phyloP scores from a whole-genome alignment of 2,113 vertebrate genomes.

The Cyphomyrus plagiostoma region DNA sequence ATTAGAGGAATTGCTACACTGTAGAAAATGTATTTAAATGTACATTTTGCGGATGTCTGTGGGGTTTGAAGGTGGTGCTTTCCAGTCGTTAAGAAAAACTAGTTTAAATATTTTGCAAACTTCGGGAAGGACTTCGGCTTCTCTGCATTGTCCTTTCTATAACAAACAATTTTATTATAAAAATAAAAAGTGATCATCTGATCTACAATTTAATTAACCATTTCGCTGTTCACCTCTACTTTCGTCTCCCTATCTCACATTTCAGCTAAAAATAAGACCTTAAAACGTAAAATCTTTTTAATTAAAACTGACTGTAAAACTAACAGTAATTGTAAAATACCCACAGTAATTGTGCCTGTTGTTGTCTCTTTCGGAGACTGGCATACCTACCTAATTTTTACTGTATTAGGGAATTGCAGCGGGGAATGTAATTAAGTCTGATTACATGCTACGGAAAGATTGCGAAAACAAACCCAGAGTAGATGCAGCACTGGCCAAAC shows the following conservation, averaged over 20 bases:
- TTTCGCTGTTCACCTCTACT: background rate
- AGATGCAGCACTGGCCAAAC: background rate
- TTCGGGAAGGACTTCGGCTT: slow-evolving; percentile 28
- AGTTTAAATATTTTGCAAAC: slow-evolving; percentile 39
- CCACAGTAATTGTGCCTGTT: background rate
- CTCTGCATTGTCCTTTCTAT: background rate
- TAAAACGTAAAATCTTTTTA: background rate
- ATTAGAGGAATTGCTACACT: slow-evolving; percentile 33
- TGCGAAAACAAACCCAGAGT: slow-evolving; percentile 70
- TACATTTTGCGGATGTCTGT: slow-evolving; percentile 41
- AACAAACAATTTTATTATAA: slow-evolving; percentile 11
- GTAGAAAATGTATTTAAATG: slow-evolving; percentile 36
- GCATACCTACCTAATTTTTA: slow-evolving; percentile 54
- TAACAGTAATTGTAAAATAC: background rate
- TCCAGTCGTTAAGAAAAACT: slow-evolving; percentile 28
- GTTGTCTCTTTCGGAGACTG: background rate
- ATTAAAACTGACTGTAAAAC: background rate
- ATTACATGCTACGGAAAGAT: slow-evolving; percentile 70
- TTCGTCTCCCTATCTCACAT: background rate
- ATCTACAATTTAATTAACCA: background rate
- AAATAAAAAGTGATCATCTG: background rate
- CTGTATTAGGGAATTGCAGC: slow-evolving; percentile 62
- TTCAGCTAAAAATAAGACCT: background rate
- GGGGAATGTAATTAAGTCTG: slow-evolving; percentile 73
- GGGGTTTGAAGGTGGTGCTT: slow-evolving; percentile 29